These are phyloP conservation scores for Apeira syringaria DNA, from an alignment of 2,888 invertebrate species.

Conservation along the genomic window DNA sequence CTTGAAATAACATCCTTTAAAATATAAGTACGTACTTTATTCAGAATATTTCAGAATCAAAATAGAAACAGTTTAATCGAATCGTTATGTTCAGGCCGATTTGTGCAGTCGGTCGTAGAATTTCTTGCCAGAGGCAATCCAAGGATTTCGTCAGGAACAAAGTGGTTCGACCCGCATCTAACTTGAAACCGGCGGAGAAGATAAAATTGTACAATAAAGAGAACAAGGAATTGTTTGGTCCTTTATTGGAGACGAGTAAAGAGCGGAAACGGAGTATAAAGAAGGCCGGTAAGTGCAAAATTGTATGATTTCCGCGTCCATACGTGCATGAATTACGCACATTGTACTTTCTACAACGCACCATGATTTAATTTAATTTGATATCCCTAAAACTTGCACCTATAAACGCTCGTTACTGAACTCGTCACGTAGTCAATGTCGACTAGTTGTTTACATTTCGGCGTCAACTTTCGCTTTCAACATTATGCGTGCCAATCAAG, in stretches of 20 bases:
- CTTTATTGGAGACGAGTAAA: slow-evolving; percentile 72
- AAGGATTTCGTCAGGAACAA: slow-evolving; percentile 68
- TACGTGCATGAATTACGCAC: no score
- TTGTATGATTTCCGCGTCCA: slow-evolving; percentile 54
- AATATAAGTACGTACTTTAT: no score
- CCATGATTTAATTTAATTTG: no score
- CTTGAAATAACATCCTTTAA: no score
- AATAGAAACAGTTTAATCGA: slow-evolving; percentile 1
- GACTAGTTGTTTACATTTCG: slow-evolving; percentile 40
- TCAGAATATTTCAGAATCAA: neutral
- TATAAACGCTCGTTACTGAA: neutral
- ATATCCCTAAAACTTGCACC: no score
- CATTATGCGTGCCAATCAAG: slow-evolving; percentile 29
- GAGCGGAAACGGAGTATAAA: slow-evolving; percentile 64
- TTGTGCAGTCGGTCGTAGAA: slow-evolving; percentile 50
- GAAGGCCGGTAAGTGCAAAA: slow-evolving; percentile 61
- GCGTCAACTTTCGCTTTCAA: slow-evolving; percentile 43
- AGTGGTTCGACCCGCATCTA: slow-evolving; percentile 66
- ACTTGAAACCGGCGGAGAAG: slow-evolving; percentile 71
- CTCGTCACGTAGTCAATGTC: neutral
- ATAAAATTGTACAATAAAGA: slow-evolving; percentile 75
- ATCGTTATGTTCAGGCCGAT: slow-evolving; percentile 64
- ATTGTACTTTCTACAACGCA: no score
- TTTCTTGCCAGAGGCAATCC: slow-evolving; percentile 48
- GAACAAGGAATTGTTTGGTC: slow-evolving; percentile 77